Percentiles rank a stretch among this genome's conserved stretches.
These are phyloP conservation scores for Philopotamus ludificatus DNA, from an alignment of 1,140 invertebrate genomes.

Conservation along the genomic window DNA sequence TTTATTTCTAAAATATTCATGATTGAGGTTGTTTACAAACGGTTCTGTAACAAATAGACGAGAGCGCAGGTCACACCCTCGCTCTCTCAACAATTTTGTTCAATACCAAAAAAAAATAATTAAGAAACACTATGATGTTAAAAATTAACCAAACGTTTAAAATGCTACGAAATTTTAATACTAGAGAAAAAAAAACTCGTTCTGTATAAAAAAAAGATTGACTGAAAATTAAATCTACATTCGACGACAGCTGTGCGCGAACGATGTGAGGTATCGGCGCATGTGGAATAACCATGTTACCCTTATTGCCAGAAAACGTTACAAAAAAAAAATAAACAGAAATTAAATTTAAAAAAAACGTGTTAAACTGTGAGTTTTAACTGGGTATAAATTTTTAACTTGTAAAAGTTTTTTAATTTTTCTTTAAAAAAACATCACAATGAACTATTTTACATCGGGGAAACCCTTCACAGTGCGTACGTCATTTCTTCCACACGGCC, in stretches of 20 bases:
- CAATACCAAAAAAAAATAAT: too few species aligned
- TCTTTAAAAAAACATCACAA: constrained; percentile 22
- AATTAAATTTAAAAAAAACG: constrained; percentile 11
- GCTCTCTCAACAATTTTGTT: constrained; percentile 14
- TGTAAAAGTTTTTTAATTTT: neutral
- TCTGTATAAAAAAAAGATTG: neutral
- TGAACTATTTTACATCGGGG: constrained; percentile 26
- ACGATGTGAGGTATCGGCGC: constrained; percentile 4
- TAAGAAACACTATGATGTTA: constrained; percentile 20
- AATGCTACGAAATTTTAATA: constrained; percentile 33
- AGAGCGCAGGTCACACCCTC: neutral
- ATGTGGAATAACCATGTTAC: constrained; percentile 4
- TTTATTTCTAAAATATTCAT: constrained; percentile 41
- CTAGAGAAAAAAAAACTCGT: constrained; percentile 14
- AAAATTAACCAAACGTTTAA: constrained; percentile 33
- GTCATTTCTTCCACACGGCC: constrained; percentile 30
- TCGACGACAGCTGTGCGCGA: neutral
- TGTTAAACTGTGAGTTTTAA: constrained; percentile 20
- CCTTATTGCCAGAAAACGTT: too few species aligned
- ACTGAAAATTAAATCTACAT: constrained; percentile 26
- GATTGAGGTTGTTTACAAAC: constrained; percentile 33
- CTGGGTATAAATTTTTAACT: constrained; percentile 3
- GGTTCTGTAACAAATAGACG: constrained; percentile 26
- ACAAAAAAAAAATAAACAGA: too few species aligned
- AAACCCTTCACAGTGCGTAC: constrained; percentile 36